These are phyloP conservation scores for Cirrhinus molitorella DNA, from an alignment of 2,797 vertebrate genomes.

Conservation along the genomic window DNA sequence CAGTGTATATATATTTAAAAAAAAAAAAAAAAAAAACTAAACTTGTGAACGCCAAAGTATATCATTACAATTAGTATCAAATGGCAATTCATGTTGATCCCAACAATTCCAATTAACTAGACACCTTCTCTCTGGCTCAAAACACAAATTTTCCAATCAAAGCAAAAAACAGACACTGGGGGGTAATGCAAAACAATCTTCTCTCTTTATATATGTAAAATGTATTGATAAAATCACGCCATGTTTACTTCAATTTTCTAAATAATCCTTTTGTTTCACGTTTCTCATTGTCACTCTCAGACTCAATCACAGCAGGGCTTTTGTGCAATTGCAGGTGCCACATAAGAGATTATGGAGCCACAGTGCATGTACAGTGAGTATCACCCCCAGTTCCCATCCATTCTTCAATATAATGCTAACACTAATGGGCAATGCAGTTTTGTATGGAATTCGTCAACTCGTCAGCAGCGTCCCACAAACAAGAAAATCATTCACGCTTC, in stretches of 20 bases:
- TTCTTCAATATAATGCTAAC: slow-evolving; percentile 31
- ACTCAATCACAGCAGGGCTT: slow-evolving; percentile 8
- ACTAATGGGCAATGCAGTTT: slow-evolving; percentile 10
- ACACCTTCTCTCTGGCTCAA: neutral
- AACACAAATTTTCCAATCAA: neutral
- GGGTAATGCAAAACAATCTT: neutral
- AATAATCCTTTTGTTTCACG: neutral
- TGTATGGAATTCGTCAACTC: slow-evolving; percentile 41
- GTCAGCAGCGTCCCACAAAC: slow-evolving; percentile 14
- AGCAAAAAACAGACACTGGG: neutral
- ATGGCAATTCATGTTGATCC: neutral
- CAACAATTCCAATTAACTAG: neutral
- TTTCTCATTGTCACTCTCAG: neutral
- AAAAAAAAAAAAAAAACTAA: no score
- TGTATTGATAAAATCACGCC: neutral
- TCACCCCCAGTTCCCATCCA: slow-evolving; percentile 30
- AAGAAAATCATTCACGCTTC: slow-evolving; percentile 41
- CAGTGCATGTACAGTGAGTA: slow-evolving; percentile 15
- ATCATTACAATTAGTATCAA: neutral
- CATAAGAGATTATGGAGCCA: slow-evolving; percentile 9
- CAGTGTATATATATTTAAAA: no score
- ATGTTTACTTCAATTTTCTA: slow-evolving; percentile 10
- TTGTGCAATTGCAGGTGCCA: neutral
- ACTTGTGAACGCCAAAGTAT: neutral
- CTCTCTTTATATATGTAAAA: neutral